Evolutionary conservation across 1,140 invertebrate genomes (phyloP).

Genomic region (Wiebesia pumilae): DNA sequence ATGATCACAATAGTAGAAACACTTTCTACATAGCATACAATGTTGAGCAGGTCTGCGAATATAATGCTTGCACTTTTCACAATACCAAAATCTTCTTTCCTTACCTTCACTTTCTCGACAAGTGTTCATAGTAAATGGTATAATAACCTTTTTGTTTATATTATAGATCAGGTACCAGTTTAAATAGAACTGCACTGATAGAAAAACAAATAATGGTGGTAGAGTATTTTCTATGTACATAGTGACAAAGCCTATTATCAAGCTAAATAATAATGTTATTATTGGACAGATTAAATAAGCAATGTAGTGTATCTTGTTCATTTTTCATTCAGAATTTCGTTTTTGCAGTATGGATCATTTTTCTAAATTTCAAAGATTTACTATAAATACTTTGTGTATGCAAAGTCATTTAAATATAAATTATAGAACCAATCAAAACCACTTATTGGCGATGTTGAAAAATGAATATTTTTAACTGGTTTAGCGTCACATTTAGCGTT

Average conservation of each 20-base stretch:
- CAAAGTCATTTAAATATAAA: neutral
- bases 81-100: constrained; percentile 63
- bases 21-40: constrained; percentile 61
- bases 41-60: constrained; percentile 62
- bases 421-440: neutral
- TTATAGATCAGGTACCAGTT: constrained; percentile 64
- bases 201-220: constrained; percentile 61
- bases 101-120: constrained; percentile 25
- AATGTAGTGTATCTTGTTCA: constrained; percentile 40
- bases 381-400: neutral
- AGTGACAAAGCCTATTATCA: constrained; percentile 52
- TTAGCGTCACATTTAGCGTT: too few relatives aligned
- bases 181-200: constrained; percentile 63
- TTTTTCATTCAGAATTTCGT: constrained; percentile 11
- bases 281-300: constrained; percentile 36
- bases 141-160: constrained; percentile 58
- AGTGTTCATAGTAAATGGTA: constrained; percentile 52
- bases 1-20: constrained; percentile 64
- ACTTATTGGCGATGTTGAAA: neutral
- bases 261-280: constrained; percentile 46
- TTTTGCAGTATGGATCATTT: neutral
- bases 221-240: constrained; percentile 60
- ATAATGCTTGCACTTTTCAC: constrained; percentile 60
- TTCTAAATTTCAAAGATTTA: neutral
- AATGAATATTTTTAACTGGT: too few relatives aligned